Base-by-base conservation (phyloP, 2,113 vertebrate genomes). In the Pelusios castaneus region DNA sequence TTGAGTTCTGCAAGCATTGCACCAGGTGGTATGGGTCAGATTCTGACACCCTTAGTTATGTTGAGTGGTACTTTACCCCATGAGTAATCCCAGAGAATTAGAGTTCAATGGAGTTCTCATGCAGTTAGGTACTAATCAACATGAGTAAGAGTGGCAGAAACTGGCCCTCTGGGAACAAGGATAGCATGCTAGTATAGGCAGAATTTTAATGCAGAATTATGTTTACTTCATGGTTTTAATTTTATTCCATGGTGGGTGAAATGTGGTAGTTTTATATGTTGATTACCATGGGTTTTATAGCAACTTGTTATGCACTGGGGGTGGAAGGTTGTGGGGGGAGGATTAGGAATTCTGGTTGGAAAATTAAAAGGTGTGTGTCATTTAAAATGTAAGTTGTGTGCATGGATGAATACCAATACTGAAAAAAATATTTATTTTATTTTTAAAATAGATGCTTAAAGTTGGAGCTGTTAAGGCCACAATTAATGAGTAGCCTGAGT, bases 231-330 rank as follows among this genome's bases (percentile, higher is more conserved):
- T 75, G 51, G 14, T 1, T 79, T 87, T 8, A 55, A 4, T 79
- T 4, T 38, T 92, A 38, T 75, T 94, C 84, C 78, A 38, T 52
- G 10, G 87, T 41, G n/a, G 79, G 34, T 22, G 47, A 85, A 85
- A 38, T 21, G 2, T 14, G 80, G 8, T 2, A 47, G 29, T 25
- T 95, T 87, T 70, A 19, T 55, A 85, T 83, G 49, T 25, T 19
- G 34, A 70, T 24, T 88, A 49, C 60, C 10, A 34, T 70, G 2
- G 58, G 84, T 91, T 80, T 88, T 73, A 75, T 21, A 78, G 49
- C 54, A n/a, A 51, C 49, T 52, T 14, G 5, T 52, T 82, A 51
- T 78, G 2, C 2, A 47, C 4, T 4, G 34, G 7, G 22, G 27
- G 22, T 22, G 43, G 54, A 38, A 91, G n/a, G n/a, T n/a, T n/a